Base-by-base conservation (phyloP, 2,888 invertebrate species). In the Amphiduros pacificus region DNA sequence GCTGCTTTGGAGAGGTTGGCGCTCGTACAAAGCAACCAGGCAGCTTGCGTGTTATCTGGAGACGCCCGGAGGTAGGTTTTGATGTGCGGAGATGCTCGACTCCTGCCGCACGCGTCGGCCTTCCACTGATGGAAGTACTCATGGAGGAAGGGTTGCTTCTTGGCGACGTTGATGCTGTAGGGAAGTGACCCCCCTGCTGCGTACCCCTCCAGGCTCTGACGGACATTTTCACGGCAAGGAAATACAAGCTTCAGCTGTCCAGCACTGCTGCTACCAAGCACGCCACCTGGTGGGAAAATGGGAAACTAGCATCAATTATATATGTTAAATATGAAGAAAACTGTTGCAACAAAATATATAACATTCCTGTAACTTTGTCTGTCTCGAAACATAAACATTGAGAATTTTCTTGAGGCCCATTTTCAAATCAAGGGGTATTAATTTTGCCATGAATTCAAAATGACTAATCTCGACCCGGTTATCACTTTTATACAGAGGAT, bases 1-100 rank as follows among this genome's bases (percentile, higher is more conserved):
- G 98, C 98, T 1, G 97, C 94, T 85, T 96, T 97, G 14, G 97
- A 98, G 31, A 97, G 84, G 84, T 99, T 99, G 0, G 93, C 94
- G 58, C 96, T 96, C 0, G 95, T 95, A 0, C 97, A 84, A 0
- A 93, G 83, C 79, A 91, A 93, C 89, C 90, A 98, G 0, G 92
- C 89, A 2, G 91, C 85, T 70, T 85, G 83, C n/a, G 82, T 84
- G 62, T 84, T 79, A 76, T 90, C 89, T 0, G 89, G 88, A 0
- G 91, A 90, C 2, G 71, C 83, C 11, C 96, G 86, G 0, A 89
- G 87, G 80, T 96, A 98, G 0, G 90, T 89, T 82, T 99, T 99
- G 41, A 97, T 93, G 77, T 99, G 98, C 0, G 99, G 99, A 89
- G 94, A 92, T 0, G 95, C 94, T 60, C 87, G 83, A 53, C 89